These are phyloP conservation scores for Nanorana parkeri DNA, from an alignment of 2,113 vertebrate species.

Conservation along the genomic window DNA sequence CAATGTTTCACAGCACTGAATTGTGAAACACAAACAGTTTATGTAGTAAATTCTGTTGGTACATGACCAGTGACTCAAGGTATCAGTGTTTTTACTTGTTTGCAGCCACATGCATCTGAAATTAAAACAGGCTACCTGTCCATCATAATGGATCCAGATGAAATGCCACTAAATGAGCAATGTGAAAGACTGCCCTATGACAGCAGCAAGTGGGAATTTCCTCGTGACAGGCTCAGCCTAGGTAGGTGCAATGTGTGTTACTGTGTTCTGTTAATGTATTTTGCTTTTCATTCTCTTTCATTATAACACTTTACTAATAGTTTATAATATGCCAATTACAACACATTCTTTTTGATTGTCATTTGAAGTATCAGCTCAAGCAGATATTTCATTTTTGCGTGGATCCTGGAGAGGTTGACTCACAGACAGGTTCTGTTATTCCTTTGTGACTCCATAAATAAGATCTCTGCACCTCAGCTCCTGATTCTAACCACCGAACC, in stretches of 20 bases:
- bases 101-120: conserved; percentile 78
- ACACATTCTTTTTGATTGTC: no score
- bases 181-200: conserved; percentile 91
- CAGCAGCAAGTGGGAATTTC: conserved; percentile 94
- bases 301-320: accelerated
- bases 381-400: no score
- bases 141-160: conserved; percentile 93
- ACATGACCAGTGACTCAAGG: no score
- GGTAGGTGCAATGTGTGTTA: conserved; percentile 66
- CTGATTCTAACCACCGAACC: no score
- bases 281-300: neutral
- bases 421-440: no score
- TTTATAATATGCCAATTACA: accelerated
- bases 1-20: no score
- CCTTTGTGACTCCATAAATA: no score
- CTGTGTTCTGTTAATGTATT: accelerated
- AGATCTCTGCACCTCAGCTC: no score
- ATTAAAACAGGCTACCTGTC: conserved; percentile 91
- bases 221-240: conserved; percentile 84
- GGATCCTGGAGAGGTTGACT: no score
- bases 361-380: no score
- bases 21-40: no score
- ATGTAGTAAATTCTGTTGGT: no score
- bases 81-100: neutral
- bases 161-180: conserved; percentile 89